Evolutionary conservation across 2,797 vertebrate genomes (phyloP).

Genomic region (Peromyscus melanophrys): DNA sequence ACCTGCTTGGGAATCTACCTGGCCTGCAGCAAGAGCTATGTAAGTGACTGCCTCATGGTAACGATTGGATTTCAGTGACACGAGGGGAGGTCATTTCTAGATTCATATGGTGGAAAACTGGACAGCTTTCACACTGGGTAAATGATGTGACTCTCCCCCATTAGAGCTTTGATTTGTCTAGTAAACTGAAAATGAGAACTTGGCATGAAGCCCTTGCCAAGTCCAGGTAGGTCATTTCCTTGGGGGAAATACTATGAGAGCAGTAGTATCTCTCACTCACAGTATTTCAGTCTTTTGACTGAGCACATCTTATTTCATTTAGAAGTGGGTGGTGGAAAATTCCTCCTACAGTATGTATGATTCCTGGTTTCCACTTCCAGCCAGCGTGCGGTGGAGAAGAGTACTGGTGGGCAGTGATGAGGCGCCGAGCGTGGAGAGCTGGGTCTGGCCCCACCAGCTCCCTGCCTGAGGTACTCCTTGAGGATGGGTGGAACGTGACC

Average conservation of each 20-base stretch:
- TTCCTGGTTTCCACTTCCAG: not conserved
- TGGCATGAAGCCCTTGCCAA: not conserved
- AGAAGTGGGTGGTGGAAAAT: conserved; percentile 51
- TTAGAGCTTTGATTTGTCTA: not conserved
- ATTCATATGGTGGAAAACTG: conserved; percentile 33
- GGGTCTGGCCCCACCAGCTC: not conserved
- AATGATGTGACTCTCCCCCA: not conserved
- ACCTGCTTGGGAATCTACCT: not conserved
- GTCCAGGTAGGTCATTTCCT: conserved; percentile 62
- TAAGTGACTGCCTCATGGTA: not conserved
- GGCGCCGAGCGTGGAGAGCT: not conserved
- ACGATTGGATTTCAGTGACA: not conserved
- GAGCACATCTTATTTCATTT: conserved; percentile 46
- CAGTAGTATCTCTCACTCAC: not conserved
- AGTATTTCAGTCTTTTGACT: conserved; percentile 33
- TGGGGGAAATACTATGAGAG: conserved; percentile 32
- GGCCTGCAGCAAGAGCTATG: not conserved
- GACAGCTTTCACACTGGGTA: conserved; percentile 46
- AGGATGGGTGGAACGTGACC: not conserved
- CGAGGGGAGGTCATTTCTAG: conserved; percentile 25
- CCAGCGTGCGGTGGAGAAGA: not conserved
- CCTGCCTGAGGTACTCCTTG: not conserved
- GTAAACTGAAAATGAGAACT: conserved; percentile 59
- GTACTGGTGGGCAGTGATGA: not conserved
- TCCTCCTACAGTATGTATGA: not conserved